Base-by-base conservation (phyloP, 2,888 invertebrate genomes). In the Parascotia fuliginaria region DNA sequence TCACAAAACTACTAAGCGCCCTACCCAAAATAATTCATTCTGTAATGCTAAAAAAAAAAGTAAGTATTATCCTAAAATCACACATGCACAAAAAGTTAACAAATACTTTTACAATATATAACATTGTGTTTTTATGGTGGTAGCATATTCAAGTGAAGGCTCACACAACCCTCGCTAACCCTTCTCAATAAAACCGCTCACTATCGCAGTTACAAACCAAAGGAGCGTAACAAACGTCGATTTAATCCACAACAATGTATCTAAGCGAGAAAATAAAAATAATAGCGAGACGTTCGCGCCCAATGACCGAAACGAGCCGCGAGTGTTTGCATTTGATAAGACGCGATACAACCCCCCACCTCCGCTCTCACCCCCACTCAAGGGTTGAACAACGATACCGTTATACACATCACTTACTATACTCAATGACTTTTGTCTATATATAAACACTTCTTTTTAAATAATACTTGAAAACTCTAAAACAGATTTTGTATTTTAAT, bases 281-380 rank as follows among this genome's bases (percentile, higher is more conserved):
- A 87, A 88, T 83, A 82, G 80, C 61, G 71, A 69, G 50, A 50
- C 42, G 75, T 82, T 71, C 70, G 77, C 82, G 85, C 83, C 75
- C 89, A 90, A 87, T 86, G 89, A 83, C 83, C 83, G 89, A 85
- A 87, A 88, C 84, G 81, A 68, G 66, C 67, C 73, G 75, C 80
- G 89, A 89, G 91, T 91, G 91, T 90, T 87, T 84, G 85, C 85
- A 83, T 85, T 87, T 87, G 91, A 91, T 91, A 91, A 91, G 90
- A 65, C 67, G 69, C 61, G 73, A 75, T 64, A 63, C 63, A 44
- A 48, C 65, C 51, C 57, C 42, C 57, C 55, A 54, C 65, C 56
- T 61, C 50, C 64, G 61, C 60, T 49, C 12, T 16, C 12, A 63
- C n/a, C 39, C 15, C 43, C 60, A 51, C 40, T 49, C 37, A 68